Percentiles rank a stretch among this genome's conserved stretches.
These are phyloP conservation scores for Lethenteron camtschaticum DNA, from an alignment of 2,113 vertebrate genomes.

Conservation along the genomic window DNA sequence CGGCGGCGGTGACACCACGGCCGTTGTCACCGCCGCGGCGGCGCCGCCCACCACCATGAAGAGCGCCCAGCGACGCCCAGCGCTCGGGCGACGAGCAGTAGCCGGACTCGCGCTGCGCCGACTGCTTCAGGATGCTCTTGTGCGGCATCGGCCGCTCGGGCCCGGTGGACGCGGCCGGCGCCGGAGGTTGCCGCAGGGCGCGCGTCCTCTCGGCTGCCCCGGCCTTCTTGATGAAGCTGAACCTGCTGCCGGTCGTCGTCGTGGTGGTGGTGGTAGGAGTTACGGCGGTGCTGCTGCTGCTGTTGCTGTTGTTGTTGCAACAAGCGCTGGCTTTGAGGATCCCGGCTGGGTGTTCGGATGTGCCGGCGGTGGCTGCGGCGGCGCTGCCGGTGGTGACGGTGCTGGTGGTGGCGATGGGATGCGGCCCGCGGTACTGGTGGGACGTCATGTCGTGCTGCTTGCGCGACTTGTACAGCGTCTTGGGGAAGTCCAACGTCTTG, in stretches of 20 bases:
- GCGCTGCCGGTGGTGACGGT: too few species aligned
- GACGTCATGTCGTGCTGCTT: slow-evolving; percentile 32
- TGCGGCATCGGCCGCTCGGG: slow-evolving; percentile 24
- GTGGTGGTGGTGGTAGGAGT: slow-evolving; percentile 4
- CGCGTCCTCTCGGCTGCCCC: too few species aligned
- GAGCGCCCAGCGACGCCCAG: slow-evolving; percentile 9
- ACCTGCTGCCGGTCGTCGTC: too few species aligned
- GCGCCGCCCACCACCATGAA: too few species aligned
- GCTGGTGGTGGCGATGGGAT: too few species aligned
- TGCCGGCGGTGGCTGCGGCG: slow-evolving; percentile 10
- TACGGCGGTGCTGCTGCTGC: slow-evolving; percentile 9
- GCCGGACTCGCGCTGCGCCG: slow-evolving; percentile 19
- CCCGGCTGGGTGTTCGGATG: slow-evolving; percentile 28
- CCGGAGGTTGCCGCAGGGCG: too few species aligned
- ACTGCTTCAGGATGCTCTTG: slow-evolving; percentile 37
- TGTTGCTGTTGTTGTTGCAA: slow-evolving; percentile 18
- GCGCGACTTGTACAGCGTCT: slow-evolving; percentile 26
- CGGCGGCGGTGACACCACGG: too few species aligned
- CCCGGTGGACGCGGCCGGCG: slow-evolving; percentile 14
- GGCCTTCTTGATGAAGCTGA: too few species aligned
- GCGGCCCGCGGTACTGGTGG: slow-evolving; percentile 10
- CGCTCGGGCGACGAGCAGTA: slow-evolving; percentile 18
- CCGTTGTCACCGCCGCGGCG: too few species aligned
- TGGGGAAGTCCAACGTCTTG: too few species aligned
- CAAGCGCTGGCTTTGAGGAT: slow-evolving; percentile 34